These are phyloP conservation scores for Spialia ferax DNA, from an alignment of 2,888 invertebrate genomes.

Conservation along the genomic window DNA sequence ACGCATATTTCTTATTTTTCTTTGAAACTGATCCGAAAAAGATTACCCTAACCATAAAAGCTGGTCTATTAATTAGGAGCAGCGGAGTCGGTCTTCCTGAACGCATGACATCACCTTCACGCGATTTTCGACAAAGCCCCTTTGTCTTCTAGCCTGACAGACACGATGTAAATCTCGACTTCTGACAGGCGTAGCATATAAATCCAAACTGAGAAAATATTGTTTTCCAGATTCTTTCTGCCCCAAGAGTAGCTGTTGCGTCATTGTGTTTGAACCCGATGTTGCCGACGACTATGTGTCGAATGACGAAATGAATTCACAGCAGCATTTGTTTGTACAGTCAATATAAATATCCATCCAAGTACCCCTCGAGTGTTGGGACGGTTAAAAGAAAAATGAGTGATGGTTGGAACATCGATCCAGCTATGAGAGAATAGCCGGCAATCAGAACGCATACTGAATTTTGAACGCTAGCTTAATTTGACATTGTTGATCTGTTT, in stretches of 20 bases:
- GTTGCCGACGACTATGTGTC: conserved; percentile 60
- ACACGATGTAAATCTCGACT: conserved; percentile 75
- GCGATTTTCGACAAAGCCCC: conserved; percentile 72
- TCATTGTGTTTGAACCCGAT: conserved; percentile 45
- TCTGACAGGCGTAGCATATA: conserved; percentile 74
- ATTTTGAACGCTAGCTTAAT: conserved; percentile 19
- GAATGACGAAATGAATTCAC: conserved; percentile 78
- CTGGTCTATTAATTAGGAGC: conserved; percentile 74
- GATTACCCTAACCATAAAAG: conserved; percentile 68
- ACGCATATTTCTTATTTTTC: conserved; percentile 74
- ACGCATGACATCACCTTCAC: conserved; percentile 76
- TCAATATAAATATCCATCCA: conserved; percentile 68
- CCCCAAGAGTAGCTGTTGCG: conserved; percentile 48
- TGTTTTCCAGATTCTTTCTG: conserved; percentile 70
- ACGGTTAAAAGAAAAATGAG: conserved; percentile 57
- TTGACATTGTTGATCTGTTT: conserved; percentile 26
- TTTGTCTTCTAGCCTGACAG: conserved; percentile 77
- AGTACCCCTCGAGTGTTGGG: conserved; percentile 58
- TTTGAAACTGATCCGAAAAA: conserved; percentile 65
- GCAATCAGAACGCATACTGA: conserved; percentile 19
- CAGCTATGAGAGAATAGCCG: conserved; percentile 20
- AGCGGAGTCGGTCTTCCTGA: conserved; percentile 51
- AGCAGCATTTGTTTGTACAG: conserved; percentile 76
- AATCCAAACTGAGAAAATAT: conserved; percentile 71
- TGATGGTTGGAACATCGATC: conserved; percentile 42